A percentile compares a stretch with the other conserved stretches of the same genome.
Evolutionary conservation across 2,797 vertebrate genomes (phyloP).

Genomic region (Arrhamphus sclerolepis): DNA sequence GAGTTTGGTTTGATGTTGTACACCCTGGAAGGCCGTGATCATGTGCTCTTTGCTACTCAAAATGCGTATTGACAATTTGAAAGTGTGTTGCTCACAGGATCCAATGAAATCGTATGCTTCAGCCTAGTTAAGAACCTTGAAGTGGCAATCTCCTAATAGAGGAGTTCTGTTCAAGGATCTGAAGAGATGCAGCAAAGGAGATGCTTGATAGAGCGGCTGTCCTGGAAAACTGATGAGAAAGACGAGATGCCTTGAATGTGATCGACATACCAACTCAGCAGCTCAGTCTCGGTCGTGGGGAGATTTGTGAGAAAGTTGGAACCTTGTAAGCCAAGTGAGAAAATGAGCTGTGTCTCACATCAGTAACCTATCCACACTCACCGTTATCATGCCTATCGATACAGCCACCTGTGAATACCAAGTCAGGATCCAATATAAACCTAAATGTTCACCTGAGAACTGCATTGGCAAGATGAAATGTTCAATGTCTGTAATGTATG

Average conservation of each 20-base stretch:
- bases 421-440: slow-evolving; percentile 45
- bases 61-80: slow-evolving; percentile 60
- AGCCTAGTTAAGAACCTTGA: slow-evolving; percentile 60
- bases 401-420: slow-evolving; percentile 54
- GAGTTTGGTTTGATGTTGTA: slow-evolving; percentile 15
- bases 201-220: slow-evolving; percentile 60
- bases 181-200: slow-evolving; percentile 54
- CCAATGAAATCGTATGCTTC: slow-evolving; percentile 65
- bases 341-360: slow-evolving; percentile 47
- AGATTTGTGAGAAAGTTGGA: slow-evolving; percentile 52
- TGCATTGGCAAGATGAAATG: slow-evolving; percentile 49
- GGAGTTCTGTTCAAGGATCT: slow-evolving; percentile 62
- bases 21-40: slow-evolving; percentile 39
- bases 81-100: slow-evolving; percentile 43
- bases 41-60: slow-evolving; percentile 30
- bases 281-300: slow-evolving; percentile 35
- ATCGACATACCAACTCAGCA: slow-evolving; percentile 54
- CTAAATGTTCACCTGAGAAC: slow-evolving; percentile 51
- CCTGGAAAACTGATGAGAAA: slow-evolving; percentile 63
- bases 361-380: slow-evolving; percentile 51
- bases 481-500: slow-evolving; percentile 22
- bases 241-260: slow-evolving; percentile 56
- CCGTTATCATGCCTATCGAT: slow-evolving; percentile 44
- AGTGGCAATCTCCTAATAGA: slow-evolving; percentile 67
- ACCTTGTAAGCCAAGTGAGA: slow-evolving; percentile 48